phyloP scores from a whole-genome alignment of 2,113 vertebrate species.

The Mus musculus region GRCm39 chr16:61119501-61120000 shows the following conservation, averaged over 20 bases:
- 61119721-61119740: background rate
- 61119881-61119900: background rate
- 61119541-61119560: background rate
- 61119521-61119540: background rate
- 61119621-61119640: background rate
- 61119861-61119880: background rate
- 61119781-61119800: background rate
- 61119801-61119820: background rate
- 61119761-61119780: background rate
- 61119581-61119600: background rate
- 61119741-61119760: background rate
- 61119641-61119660: background rate
- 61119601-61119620: background rate
- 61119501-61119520: background rate
- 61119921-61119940: background rate
- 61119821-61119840: background rate
- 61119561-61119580: background rate
- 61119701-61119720: background rate
- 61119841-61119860: slow-evolving; percentile 22
- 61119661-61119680: background rate
- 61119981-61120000: background rate
- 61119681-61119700: background rate
- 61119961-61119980: slow-evolving; percentile 45
- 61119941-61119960: background rate
- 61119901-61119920: slow-evolving; percentile 53